A percentile compares a stretch with the other conserved stretches of the same genome.
Conservation (phyloP, 2,888 invertebrate species). For the Trypoxylon attenuatum region DNA sequence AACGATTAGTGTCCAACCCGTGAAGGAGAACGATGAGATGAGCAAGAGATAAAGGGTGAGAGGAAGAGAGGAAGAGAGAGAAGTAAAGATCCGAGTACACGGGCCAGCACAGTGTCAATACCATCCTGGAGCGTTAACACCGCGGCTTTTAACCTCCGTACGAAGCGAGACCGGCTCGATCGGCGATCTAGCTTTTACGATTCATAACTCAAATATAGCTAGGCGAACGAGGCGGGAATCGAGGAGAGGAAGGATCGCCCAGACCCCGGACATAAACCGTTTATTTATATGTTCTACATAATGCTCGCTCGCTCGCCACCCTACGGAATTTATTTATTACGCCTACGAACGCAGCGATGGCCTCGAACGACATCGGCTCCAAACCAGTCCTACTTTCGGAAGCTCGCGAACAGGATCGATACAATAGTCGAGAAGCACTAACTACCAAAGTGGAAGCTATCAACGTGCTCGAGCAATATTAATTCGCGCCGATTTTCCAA, state of each 20-base stretch:
- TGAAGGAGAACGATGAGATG: too few species aligned
- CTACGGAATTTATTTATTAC: constrained; percentile 67
- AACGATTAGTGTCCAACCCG: too few species aligned
- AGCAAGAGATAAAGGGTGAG: too few species aligned
- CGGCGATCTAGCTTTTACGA: constrained; percentile 73
- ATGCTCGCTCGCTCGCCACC: constrained; percentile 61
- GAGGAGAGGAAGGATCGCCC: constrained; percentile 43
- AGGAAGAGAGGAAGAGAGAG: too few species aligned
- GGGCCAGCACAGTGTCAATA: constrained; percentile 53
- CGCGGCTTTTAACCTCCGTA: constrained; percentile 46
- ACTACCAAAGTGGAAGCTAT: too few species aligned
- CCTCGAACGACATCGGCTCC: constrained; percentile 9
- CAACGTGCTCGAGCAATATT: too few species aligned
- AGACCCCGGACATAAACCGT: constrained; percentile 70
- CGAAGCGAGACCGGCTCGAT: constrained; percentile 42
- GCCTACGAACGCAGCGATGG: constrained; percentile 20
- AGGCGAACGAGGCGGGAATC: constrained; percentile 40
- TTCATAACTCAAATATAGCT: constrained; percentile 69
- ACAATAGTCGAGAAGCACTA: too few species aligned
- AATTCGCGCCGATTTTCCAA: too few species aligned
- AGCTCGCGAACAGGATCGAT: too few species aligned
- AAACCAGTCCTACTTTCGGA: too few species aligned
- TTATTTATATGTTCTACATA: constrained; percentile 73
- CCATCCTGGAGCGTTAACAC: constrained; percentile 53
- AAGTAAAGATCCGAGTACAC: too few species aligned